Conservation (phyloP, 2,888 invertebrate species). For the Eledona agricola region DNA sequence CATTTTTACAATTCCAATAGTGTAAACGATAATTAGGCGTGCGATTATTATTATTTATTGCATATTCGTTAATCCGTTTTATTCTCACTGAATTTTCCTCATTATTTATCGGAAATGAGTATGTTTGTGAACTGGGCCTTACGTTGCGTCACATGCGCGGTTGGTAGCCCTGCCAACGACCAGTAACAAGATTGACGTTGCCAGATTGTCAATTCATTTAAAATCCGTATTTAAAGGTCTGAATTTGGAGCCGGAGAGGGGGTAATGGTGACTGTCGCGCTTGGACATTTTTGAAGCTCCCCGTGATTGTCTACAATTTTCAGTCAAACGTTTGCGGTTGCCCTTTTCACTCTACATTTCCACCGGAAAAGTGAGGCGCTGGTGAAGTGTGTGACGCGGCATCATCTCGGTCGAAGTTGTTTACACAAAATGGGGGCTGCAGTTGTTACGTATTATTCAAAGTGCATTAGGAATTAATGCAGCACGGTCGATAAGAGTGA, state of each 20-base stretch:
- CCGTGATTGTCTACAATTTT: neutral
- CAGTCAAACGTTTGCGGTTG: neutral
- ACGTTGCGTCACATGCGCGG: neutral
- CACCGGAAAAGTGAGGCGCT: conserved; percentile 1
- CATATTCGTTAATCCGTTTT: too few relatives aligned
- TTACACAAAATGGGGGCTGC: conserved; percentile 7
- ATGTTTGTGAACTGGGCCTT: conserved; percentile 2
- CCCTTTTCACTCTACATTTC: neutral
- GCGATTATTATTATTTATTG: too few relatives aligned
- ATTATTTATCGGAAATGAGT: neutral
- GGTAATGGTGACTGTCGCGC: conserved; percentile 12
- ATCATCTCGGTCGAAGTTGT: neutral
- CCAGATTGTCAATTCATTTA: conserved; percentile 16
- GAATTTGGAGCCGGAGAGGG: too few relatives aligned
- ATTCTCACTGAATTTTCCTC: too few relatives aligned
- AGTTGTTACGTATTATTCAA: conserved; percentile 1
- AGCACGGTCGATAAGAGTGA: conserved; percentile 15
- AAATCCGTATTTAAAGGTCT: conserved; percentile 21
- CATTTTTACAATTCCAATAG: too few relatives aligned
- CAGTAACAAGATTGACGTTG: conserved; percentile 17
- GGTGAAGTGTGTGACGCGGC: conserved; percentile 14
- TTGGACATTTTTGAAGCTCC: conserved; percentile 7
- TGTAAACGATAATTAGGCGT: too few relatives aligned
- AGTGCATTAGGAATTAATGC: conserved; percentile 1
- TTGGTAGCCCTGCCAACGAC: conserved; percentile 9